These are phyloP conservation scores for Bos taurus DNA, from an alignment of 2,113 vertebrate species.

Conservation along the genomic window DNA sequence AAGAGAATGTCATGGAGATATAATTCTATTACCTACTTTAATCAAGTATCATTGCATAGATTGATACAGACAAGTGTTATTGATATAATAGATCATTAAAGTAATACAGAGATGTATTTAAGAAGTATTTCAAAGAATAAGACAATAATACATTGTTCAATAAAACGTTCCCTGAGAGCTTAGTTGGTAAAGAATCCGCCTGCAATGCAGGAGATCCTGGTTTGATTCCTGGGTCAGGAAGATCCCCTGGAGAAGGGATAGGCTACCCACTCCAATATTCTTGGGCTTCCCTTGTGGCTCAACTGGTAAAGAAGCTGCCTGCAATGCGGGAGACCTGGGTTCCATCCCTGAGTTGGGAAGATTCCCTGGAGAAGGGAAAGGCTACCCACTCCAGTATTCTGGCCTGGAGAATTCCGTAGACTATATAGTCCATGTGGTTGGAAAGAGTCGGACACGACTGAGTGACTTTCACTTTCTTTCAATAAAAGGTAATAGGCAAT, in stretches of 20 bases:
- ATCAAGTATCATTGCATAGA: not conserved
- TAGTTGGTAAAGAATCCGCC: not conserved
- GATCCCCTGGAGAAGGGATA: not conserved
- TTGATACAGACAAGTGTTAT: not conserved
- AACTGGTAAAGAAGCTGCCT: too few relatives aligned
- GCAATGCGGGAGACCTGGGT: too few relatives aligned
- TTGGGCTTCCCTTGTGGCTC: not conserved
- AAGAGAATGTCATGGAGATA: not conserved
- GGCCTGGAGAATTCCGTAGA: fast-evolving
- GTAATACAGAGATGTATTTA: not conserved
- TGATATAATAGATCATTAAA: not conserved
- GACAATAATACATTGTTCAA: not conserved
- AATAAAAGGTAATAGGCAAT: not conserved
- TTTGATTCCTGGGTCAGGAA: not conserved
- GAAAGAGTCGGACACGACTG: not conserved
- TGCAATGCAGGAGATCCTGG: not conserved
- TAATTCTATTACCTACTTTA: not conserved
- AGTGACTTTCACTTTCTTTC: not conserved
- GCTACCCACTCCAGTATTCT: not conserved
- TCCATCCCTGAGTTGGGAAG: not conserved
- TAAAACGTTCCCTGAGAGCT: not conserved
- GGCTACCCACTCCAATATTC: not conserved
- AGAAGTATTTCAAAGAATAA: not conserved
- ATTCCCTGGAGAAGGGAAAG: not conserved
- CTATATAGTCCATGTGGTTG: not conserved